A percentile compares a stretch with the other conserved stretches of the same genome.
Evolutionary conservation across 30 jellyfish, hydroid and myxozoan genomes (phyloP).

Genomic region (Chrysaora quinquecirrha): DNA sequence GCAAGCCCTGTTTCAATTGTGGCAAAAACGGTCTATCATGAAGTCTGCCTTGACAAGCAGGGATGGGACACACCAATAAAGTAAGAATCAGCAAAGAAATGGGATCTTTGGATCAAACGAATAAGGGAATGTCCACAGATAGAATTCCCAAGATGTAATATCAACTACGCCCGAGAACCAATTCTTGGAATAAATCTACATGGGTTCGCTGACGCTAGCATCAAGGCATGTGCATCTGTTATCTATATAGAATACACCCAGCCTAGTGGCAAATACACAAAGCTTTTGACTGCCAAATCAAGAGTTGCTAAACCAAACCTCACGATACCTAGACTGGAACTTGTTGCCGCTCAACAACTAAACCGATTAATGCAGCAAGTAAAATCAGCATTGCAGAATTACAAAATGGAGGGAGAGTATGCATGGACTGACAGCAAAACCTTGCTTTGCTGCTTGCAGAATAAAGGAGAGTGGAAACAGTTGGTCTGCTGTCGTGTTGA

Average conservation of each 20-base stretch:
- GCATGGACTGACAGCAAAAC: too few relatives aligned
- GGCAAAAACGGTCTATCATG: too few relatives aligned
- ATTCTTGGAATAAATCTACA: not conserved
- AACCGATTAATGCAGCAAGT: not conserved
- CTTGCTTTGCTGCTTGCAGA: too few relatives aligned
- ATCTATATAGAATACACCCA: too few relatives aligned
- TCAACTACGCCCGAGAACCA: slow-evolving; percentile 10
- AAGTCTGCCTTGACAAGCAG: slow-evolving; percentile 1
- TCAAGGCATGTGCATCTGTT: slow-evolving; percentile 1
- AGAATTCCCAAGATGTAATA: not conserved
- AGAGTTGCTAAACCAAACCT: slow-evolving; percentile 25
- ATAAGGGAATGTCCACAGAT: not conserved
- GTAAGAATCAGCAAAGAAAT: not conserved
- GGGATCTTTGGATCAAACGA: not conserved
- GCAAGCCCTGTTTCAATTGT: too few relatives aligned
- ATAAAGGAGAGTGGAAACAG: slow-evolving; percentile 9
- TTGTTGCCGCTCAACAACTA: not conserved
- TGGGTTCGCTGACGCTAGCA: slow-evolving; percentile 7
- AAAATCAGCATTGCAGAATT: too few relatives aligned
- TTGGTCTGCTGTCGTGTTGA: not conserved
- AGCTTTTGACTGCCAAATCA: slow-evolving; percentile 14
- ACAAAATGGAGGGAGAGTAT: too few relatives aligned
- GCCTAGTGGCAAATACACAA: slow-evolving; percentile 17
- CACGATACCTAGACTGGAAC: slow-evolving; percentile 20
- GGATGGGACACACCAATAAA: slow-evolving; percentile 51